Evolutionary conservation across 2,113 vertebrate genomes (phyloP).

Genomic region (Aramus guarauna): DNA sequence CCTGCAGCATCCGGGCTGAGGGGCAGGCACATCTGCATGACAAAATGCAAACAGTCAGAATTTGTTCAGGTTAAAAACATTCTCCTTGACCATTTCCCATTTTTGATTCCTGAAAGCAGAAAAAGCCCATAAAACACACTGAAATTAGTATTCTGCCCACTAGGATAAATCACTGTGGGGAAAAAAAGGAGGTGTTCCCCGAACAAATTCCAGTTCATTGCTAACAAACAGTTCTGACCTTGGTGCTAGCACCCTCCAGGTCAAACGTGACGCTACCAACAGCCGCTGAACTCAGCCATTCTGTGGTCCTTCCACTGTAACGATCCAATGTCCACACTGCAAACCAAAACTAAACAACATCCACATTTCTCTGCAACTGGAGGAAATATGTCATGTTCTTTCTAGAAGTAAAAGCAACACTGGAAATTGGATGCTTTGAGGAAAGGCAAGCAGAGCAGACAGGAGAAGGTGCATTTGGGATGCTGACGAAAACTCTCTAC

Average conservation of each 20-base stretch:
- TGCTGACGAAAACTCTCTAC: background rate
- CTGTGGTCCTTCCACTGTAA: background rate
- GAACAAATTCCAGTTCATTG: background rate
- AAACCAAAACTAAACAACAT: background rate
- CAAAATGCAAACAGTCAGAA: background rate
- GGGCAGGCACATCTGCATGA: too few species aligned
- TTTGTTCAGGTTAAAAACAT: background rate
- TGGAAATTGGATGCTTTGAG: background rate
- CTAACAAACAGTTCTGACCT: background rate
- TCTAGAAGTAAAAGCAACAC: background rate
- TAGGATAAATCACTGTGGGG: background rate
- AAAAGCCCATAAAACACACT: background rate
- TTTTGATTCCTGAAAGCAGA: background rate
- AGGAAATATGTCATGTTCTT: background rate
- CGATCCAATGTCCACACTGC: rapidly evolving
- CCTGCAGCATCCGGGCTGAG: background rate
- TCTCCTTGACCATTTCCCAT: background rate
- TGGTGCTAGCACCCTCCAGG: background rate
- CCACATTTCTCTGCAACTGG: background rate
- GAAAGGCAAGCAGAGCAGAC: background rate
- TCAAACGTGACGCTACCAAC: background rate
- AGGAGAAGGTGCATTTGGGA: background rate
- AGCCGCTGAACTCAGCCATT: background rate
- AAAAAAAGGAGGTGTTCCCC: background rate
- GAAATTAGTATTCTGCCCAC: background rate